Percentiles rank a stretch among this genome's conserved stretches.
phyloP scores from a whole-genome alignment of 53 echinoderm and acorn worm species.

The Temnopleurus reevesii region DNA sequence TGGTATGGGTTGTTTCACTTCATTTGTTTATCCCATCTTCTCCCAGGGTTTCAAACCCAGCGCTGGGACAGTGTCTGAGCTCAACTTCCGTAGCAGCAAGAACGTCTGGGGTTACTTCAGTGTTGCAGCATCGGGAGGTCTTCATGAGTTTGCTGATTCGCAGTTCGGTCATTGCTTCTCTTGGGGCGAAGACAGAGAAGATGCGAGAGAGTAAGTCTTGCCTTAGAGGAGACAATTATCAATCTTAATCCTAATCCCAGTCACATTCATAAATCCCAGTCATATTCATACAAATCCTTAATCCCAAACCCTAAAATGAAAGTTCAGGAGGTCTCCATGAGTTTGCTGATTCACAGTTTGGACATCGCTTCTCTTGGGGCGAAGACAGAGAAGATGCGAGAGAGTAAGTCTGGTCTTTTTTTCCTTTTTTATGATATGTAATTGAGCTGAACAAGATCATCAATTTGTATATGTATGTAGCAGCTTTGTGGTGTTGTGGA shows the following conservation, averaged over 20 bases:
- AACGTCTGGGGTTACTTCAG: slow-evolving; percentile 99
- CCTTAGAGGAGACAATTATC: too few relatives aligned
- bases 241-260: too few relatives aligned
- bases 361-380: slow-evolving; percentile 99
- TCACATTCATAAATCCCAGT: too few relatives aligned
- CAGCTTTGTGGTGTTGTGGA: too few relatives aligned
- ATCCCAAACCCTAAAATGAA: too few relatives aligned
- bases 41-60: slow-evolving; percentile 95
- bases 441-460: background rate
- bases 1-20: background rate
- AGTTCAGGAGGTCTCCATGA: slow-evolving; percentile 93
- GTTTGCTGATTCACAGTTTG: slow-evolving; percentile 97
- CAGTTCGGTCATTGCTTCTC: slow-evolving; percentile 99
- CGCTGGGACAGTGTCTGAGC: slow-evolving; percentile 90
- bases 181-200: slow-evolving; percentile 94
- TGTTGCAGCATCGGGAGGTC: slow-evolving; percentile 86
- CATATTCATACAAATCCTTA: too few relatives aligned
- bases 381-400: slow-evolving; percentile 93
- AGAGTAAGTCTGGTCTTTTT: slow-evolving; percentile 70
- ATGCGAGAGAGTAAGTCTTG: slow-evolving; percentile 91
- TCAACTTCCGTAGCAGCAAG: slow-evolving; percentile 95
- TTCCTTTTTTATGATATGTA: background rate
- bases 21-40: background rate
- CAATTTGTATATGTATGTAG: background rate
- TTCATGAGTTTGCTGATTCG: slow-evolving; percentile 94